Evolutionary conservation across 2,888 invertebrate species (phyloP).

Genomic region (Dione vanillae): DNA sequence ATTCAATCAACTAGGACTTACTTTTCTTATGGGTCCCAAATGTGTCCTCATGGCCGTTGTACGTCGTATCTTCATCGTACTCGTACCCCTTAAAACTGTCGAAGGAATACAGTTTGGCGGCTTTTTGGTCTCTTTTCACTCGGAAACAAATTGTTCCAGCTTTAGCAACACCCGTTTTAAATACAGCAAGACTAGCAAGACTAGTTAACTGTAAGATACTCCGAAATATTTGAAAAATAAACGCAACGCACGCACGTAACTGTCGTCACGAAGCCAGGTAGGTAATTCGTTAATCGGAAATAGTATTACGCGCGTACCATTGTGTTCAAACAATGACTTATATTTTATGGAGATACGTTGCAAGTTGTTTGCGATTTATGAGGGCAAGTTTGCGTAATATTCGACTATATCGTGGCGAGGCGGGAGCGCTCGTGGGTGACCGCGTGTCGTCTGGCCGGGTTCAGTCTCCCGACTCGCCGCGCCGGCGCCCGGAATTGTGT

Average conservation of each 20-base stretch:
- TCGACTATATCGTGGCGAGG: slow-evolving; percentile 51
- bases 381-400: slow-evolving; percentile 47
- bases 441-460: slow-evolving; percentile 80
- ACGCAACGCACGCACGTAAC: slow-evolving; percentile 45
- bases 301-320: slow-evolving; percentile 69
- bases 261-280: slow-evolving; percentile 56
- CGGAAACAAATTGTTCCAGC: slow-evolving; percentile 43
- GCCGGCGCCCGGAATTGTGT: slow-evolving; percentile 83
- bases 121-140: slow-evolving; percentile 56
- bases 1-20: slow-evolving; percentile 50
- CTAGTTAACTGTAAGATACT: slow-evolving; percentile 13
- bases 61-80: slow-evolving; percentile 77
- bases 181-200: neutral
- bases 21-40: slow-evolving; percentile 76
- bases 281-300: slow-evolving; percentile 63
- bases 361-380: slow-evolving; percentile 41
- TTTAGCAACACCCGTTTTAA: slow-evolving; percentile 24
- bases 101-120: slow-evolving; percentile 83
- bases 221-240: slow-evolving; percentile 33
- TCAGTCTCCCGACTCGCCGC: slow-evolving; percentile 69
- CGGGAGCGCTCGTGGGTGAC: slow-evolving; percentile 71
- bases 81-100: slow-evolving; percentile 81
- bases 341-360: slow-evolving; percentile 43
- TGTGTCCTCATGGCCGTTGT: slow-evolving; percentile 74
- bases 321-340: slow-evolving; percentile 66